Base-by-base conservation (phyloP, 92 coral and sea anemone genomes). In the Palythoa caribaeorum region DNA sequence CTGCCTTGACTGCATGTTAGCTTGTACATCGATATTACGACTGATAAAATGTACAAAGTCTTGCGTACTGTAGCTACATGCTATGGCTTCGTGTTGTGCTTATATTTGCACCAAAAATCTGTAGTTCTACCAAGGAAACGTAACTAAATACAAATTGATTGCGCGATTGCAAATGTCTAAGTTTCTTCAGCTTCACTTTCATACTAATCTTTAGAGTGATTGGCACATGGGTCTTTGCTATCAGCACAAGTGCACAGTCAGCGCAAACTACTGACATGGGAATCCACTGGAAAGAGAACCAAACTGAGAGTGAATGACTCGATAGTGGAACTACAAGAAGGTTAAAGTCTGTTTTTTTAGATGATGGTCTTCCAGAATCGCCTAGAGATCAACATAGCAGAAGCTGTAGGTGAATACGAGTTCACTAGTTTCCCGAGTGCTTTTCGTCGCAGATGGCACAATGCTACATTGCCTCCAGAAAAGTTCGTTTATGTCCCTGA, bases 1-100 rank as follows among this genome's bases (percentile, higher is more conserved):
- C 70, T 63, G 70, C 70, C 70, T 6, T 63, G 70, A 63, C 70
- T 63, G 70, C n/a, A n/a, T n/a, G n/a, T 63, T 63, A 15, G 19
- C 3, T 5, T 62, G 2, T 62, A 62, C 70, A 62, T 62, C 28
- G 6, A 62, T 1, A 62, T 62, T 62, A 62, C 15, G 11, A 62
- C 70, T 15, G 70, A 62, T 62, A n/a, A 3, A 62, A 1, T 62
- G 19, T 62, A 62, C 19, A 62, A 1, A 62, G 6, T 10, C n/a
- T 53, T 14, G 10, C 28, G 70, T 62, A 62, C 28, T 62, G n/a
- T 51, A 57, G 62, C 35, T 77, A 76, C 57, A 38, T 55, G 16
- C 59, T 20, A 35, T 54, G 53, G 16, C 7, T 76, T 36, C 0
- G 3, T 77, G n/a, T 11, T 77, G 19, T 17, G 55, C 12, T 44